phyloP scores from a whole-genome alignment of 2,888 invertebrate species.

The Coelinius sp. region DNA sequence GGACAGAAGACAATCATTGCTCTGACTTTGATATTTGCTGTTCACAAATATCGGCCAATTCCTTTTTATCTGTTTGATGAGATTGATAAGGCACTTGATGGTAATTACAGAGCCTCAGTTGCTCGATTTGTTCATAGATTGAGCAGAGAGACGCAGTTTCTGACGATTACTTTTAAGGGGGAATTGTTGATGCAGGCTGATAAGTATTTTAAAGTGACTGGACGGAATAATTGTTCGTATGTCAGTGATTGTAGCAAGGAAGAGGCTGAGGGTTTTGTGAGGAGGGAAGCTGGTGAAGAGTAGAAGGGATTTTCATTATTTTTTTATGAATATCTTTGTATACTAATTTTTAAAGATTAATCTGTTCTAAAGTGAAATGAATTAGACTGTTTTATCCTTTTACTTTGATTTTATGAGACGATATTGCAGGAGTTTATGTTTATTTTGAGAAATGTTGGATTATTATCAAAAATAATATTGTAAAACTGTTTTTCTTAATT shows the following conservation, averaged over 20 bases:
- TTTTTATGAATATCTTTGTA: too few species aligned
- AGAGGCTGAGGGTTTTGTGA: neutral
- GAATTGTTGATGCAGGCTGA: slow-evolving; percentile 3
- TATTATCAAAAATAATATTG: too few species aligned
- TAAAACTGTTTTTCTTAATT: too few species aligned
- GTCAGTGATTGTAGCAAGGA: neutral
- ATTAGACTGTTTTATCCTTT: too few species aligned
- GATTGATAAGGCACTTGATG: slow-evolving; percentile 77
- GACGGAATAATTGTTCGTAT: neutral
- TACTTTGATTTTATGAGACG: too few species aligned
- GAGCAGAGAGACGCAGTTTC: slow-evolving; percentile 75
- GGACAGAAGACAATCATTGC: slow-evolving; percentile 80
- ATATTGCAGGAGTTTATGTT: too few species aligned
- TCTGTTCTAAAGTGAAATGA: too few species aligned
- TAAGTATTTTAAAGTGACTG: neutral
- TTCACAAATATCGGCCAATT: slow-evolving; percentile 79
- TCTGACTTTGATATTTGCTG: slow-evolving; percentile 78
- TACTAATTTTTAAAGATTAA: too few species aligned
- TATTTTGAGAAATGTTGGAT: too few species aligned
- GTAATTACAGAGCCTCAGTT: slow-evolving; percentile 75
- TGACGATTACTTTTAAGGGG: slow-evolving; percentile 76
- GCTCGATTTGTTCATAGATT: slow-evolving; percentile 75
- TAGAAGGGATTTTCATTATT: too few species aligned
- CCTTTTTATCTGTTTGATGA: slow-evolving; percentile 80
- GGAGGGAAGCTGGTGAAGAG: neutral